These are phyloP conservation scores for Pipistrellus kuhlii DNA, from an alignment of 2,797 vertebrate species.

Conservation along the genomic window DNA sequence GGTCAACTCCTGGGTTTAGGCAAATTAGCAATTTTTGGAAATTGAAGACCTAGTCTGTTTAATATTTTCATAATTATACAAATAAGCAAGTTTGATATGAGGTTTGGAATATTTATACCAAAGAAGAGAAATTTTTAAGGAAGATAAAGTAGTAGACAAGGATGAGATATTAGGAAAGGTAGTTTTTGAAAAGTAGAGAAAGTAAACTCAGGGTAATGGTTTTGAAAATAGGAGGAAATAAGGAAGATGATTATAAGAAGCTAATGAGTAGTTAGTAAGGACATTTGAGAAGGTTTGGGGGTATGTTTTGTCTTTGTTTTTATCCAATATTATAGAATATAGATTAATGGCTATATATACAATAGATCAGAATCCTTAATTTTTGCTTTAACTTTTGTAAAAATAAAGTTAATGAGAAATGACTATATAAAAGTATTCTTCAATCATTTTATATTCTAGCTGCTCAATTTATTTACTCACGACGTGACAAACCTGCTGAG, in stretches of 20 bases:
- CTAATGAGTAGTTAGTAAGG: neutral
- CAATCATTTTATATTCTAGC: slow-evolving; percentile 88
- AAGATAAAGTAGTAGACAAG: neutral
- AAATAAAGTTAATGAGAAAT: neutral
- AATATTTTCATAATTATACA: slow-evolving; percentile 48
- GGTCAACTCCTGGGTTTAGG: neutral
- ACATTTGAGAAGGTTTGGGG: neutral
- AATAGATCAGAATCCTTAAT: neutral
- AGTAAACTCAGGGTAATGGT: neutral
- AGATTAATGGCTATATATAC: neutral
- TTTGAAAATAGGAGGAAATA: neutral
- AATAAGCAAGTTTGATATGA: slow-evolving; percentile 31
- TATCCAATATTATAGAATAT: neutral
- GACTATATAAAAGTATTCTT: slow-evolving; percentile 17
- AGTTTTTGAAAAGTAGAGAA: neutral
- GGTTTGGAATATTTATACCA: slow-evolving; percentile 31
- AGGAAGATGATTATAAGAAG: neutral
- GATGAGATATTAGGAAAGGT: neutral
- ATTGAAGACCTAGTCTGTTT: slow-evolving; percentile 1
- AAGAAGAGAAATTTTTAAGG: slow-evolving; percentile 41
- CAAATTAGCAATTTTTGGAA: slow-evolving; percentile 25
- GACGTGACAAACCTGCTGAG: slow-evolving; percentile 91
- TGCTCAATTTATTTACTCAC: slow-evolving; percentile 98
- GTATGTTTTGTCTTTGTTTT: slow-evolving; percentile 15
- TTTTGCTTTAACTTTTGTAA: slow-evolving; percentile 46